Percentiles rank a stretch among this genome's conserved stretches.
These are phyloP conservation scores for Ditylenchus dipsaci DNA, from an alignment of 1,140 invertebrate species.

Conservation along the genomic window DNA sequence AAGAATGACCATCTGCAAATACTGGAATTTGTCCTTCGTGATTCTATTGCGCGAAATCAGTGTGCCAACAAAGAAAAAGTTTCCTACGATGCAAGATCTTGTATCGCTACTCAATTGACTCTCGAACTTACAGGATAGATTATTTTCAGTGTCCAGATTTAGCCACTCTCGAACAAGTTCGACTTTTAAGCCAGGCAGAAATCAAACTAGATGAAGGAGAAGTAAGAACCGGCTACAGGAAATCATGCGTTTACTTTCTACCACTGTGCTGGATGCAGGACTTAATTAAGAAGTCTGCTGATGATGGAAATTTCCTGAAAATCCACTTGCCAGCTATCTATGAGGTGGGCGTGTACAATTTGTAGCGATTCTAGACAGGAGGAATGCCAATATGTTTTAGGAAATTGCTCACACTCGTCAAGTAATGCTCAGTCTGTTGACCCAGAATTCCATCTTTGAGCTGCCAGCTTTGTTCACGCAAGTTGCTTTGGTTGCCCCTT, in stretches of 20 bases:
- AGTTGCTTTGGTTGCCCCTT: no score
- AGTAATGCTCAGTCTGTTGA: no score
- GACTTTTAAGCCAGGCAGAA: background rate
- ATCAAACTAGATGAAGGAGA: background rate
- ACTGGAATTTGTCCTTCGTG: conserved; percentile 25
- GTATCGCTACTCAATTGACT: conserved; percentile 59
- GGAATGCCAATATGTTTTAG: no score
- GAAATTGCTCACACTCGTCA: no score
- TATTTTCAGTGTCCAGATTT: background rate
- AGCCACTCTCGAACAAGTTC: background rate
- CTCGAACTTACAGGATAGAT: background rate
- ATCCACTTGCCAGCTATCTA: no score
- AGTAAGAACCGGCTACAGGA: no score
- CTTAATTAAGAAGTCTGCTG: background rate
- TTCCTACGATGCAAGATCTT: conserved; percentile 80
- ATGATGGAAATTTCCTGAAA: background rate
- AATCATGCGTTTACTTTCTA: background rate
- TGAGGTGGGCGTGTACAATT: no score
- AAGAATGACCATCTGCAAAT: conserved; percentile 17
- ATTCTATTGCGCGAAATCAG: conserved; percentile 24
- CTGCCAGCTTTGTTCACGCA: no score
- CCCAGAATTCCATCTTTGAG: no score
- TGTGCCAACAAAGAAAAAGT: conserved; percentile 76
- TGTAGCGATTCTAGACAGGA: no score
- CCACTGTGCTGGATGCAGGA: conserved; percentile 3